Base-by-base conservation (phyloP, 1,140 invertebrate genomes). In the Acyrthosiphon pisum region DNA sequence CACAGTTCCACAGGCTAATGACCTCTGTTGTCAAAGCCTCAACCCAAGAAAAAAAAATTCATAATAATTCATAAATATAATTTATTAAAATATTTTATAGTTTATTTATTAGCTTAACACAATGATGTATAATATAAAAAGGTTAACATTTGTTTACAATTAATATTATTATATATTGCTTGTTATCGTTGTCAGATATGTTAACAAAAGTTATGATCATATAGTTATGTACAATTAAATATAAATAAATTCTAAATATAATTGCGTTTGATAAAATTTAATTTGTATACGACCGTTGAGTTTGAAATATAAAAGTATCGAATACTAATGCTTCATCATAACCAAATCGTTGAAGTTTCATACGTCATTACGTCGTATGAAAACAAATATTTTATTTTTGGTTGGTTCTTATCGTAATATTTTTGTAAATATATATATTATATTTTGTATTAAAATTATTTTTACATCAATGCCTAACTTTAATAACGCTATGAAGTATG, bases 401-500 rank as follows among this genome's bases (percentile, higher is more conserved):
- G 60, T 68, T 68, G 11, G 60, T 68, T n/a, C 14, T 68, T 68
- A 60, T 68, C 11, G 30, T n/a, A 18, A n/a, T 68, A 68, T n/a
- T 53, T 53, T 53, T 22, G 22, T 53, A 53, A 9, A 60, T 9
- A 60, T 60, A 23, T 60, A n/a, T 68, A 68, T 18, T 68, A n/a
- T 68, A 68, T 68, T 53, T 53, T 68, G 30, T 14, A 68, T 68
- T 68, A 68, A n/a, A 68, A 68, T 68, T 68, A 68, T 68, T 68
- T 68, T 68, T 68, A 68, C 60, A 14, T 68, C 60, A 68, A n/a
- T 81, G 18, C 76, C 35, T 37, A 81, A 81, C 35, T 35, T 81
- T 37, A 81, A 81, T 81, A 81, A 81, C 20, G n/a, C 2, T 48
- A 88, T 50, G 46, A 88, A 88, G 46, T 88, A 88, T n/a, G n/a